These are phyloP conservation scores for Sinocyclocheilus rhinocerous DNA, from an alignment of 2,113 vertebrate genomes.

Conservation along the genomic window DNA sequence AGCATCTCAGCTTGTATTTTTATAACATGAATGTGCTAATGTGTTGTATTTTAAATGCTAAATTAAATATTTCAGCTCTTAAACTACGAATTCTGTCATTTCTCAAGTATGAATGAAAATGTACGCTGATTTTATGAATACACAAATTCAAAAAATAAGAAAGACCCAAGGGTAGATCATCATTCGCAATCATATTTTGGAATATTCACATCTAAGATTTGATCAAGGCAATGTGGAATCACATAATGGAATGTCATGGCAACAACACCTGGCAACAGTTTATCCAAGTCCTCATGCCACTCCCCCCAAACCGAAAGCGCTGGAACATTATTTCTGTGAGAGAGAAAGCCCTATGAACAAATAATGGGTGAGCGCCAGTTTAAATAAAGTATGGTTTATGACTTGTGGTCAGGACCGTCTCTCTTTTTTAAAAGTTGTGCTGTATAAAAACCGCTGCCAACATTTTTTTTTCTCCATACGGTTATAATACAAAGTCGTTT, in stretches of 20 bases:
- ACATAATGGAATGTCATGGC: constrained; percentile 94
- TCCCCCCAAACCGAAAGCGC: constrained; percentile 81
- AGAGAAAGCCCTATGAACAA: constrained; percentile 97
- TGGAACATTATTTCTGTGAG: constrained; percentile 92
- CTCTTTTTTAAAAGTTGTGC: constrained; percentile 82
- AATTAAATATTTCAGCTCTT: constrained; percentile 45
- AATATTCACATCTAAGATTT: constrained; percentile 47
- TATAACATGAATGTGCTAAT: too few species aligned
- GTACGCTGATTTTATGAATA: not conserved
- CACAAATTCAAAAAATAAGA: not conserved
- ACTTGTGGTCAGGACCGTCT: constrained; percentile 95
- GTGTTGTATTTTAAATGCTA: constrained; percentile 7
- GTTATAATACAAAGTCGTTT: constrained; percentile 92
- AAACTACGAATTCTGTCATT: constrained; percentile 14
- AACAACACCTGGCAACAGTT: constrained; percentile 87
- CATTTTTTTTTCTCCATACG: constrained; percentile 79
- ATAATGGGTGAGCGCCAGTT: constrained; percentile 90
- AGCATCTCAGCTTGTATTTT: not conserved
- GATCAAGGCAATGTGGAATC: constrained; percentile 86
- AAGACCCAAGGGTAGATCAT: not conserved
- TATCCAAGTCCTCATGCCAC: constrained; percentile 72
- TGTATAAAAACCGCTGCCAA: constrained; percentile 87
- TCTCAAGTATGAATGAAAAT: not conserved
- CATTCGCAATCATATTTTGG: not conserved
- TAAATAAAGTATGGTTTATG: constrained; percentile 97